Base-by-base conservation (phyloP, 2,113 vertebrate species). In the Carassius auratus region DNA sequence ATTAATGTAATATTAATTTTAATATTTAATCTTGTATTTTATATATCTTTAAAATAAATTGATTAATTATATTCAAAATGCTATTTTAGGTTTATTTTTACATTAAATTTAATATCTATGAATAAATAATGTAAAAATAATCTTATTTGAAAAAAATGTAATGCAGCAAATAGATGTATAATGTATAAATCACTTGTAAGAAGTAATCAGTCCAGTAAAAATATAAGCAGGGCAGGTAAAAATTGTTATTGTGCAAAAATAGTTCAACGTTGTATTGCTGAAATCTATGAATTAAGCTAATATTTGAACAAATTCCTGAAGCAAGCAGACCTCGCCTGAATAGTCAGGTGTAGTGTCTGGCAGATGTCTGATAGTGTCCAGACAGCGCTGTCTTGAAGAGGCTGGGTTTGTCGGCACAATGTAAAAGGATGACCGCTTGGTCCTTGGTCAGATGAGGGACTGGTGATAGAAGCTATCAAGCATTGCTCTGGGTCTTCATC, bases 381-480 rank as follows among this genome's bases (percentile, higher is more conserved):
- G 74, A 76, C 84, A 52, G 61, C 23, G 30, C 62, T 69, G 75
- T 81, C 38, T 50, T 36, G 52, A 84, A 88, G 85, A 81, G 80
- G 69, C 76, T 61, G 84, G 59, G 71, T 81, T 62, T 80, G 84
- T 81, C 79, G 77, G 84, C 9, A 30, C 69, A 21, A 42, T 76
- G 69, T 81, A 79, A 83, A 90, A 88, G 55, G 91, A 92, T 87
- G 91, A 92, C 36, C 55, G 78, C 6, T 85, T 75, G 83, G 88
- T 87, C 69, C 85, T 77, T 74, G 83, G n/a, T 84, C 78, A 94
- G 92, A 94, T 95, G 93, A 95, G 88, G 89, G 92, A 93, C 84
- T 89, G 92, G 92, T 93, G 94, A 94, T 85, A 93, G 92, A 85
- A 93, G 90, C 90, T 82, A 82, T 93, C 93, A 93, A 78, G 83